Evolutionary conservation across 2,113 vertebrate species (phyloP), one percentile per base, ranked within the genome.

Genomic region (Triplophysa siluroides): DNA sequence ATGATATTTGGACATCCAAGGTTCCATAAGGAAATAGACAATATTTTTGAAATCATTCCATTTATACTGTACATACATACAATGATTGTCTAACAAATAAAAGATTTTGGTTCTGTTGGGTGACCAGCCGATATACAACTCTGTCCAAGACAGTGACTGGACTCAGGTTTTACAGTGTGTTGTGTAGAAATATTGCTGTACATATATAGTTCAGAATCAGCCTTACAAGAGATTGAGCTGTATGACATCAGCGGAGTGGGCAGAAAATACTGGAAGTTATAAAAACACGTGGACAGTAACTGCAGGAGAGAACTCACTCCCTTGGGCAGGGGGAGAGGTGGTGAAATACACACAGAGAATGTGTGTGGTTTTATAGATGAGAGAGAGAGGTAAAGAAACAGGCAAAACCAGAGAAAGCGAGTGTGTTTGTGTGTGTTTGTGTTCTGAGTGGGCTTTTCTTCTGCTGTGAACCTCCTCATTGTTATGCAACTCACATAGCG

Each of bases 391-490:
- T 72, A 45, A 47, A 70, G 70, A 67, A 73, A 74, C 72, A 84
- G 56, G 60, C 56, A 21, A 82, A 73, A 78, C 19, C 78, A 76
- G 70, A 41, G 76, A 70, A 69, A 66, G 68, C 33, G 72, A 45
- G 63, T 69, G 67, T 78, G 81, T 82, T 60, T 79, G 45, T 72
- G 67, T 72, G 76, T 73, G 71, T 66, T 65, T 80, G 60, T 69
- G 60, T 72, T 81, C 81, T 84, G 76, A 84, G 80, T 82, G 80
- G 83, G 83, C 80, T 82, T 84, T 84, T 84, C 83, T 84, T 84
- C 81, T 76, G 65, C 80, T 82, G 76, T 70, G 80, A 82, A 84
- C 80, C 79, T 75, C 83, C 83, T 84, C 83, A 79, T 84, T 74
- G 80, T 79, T 84, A 84, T 84, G 83, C 83, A 84, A 84, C 80